Base-by-base conservation (phyloP, 2,888 invertebrate genomes). In the Dolomedes plantarius region DNA sequence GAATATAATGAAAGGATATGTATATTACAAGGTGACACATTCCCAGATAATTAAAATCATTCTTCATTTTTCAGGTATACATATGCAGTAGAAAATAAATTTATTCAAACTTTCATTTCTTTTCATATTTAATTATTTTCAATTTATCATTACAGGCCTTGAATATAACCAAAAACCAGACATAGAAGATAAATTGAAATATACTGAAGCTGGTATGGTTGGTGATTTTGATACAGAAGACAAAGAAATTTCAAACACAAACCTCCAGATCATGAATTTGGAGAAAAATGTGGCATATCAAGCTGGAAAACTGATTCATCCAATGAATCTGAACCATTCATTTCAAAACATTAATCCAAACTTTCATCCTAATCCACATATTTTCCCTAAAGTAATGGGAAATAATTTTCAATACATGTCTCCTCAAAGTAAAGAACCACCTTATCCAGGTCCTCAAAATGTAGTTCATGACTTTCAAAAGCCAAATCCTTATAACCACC, bases 51-150 rank as follows among this genome's bases (percentile, higher is more conserved):
- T n/a, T n/a, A n/a, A n/a, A n/a, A n/a, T n/a, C n/a, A n/a, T n/a
- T n/a, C n/a, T n/a, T n/a, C n/a, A n/a, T n/a, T n/a, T n/a, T n/a
- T n/a, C n/a, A n/a, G n/a, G n/a, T n/a, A n/a, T n/a, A n/a, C n/a
- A n/a, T n/a, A n/a, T n/a, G n/a, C n/a, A n/a, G n/a, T n/a, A n/a
- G n/a, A n/a, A n/a, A n/a, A n/a, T n/a, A n/a, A n/a, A n/a, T n/a
- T n/a, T n/a, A n/a, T n/a, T n/a, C n/a, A n/a, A n/a, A n/a, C n/a
- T n/a, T n/a, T n/a, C n/a, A n/a, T n/a, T 56, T 23, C 19, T 19
- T 56, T 62, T 1, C 31, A 27, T 56, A 56, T 31, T 71, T 19
- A 6, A 11, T 73, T 46, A 27, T 31, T 73, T 73, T 73, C 23
- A 46, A 16, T 46, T 6, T 46, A 2, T 2, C 16, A 6, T 56